Conservation (phyloP, 2,888 invertebrate species). For the Aporophyla nigra region DNA sequence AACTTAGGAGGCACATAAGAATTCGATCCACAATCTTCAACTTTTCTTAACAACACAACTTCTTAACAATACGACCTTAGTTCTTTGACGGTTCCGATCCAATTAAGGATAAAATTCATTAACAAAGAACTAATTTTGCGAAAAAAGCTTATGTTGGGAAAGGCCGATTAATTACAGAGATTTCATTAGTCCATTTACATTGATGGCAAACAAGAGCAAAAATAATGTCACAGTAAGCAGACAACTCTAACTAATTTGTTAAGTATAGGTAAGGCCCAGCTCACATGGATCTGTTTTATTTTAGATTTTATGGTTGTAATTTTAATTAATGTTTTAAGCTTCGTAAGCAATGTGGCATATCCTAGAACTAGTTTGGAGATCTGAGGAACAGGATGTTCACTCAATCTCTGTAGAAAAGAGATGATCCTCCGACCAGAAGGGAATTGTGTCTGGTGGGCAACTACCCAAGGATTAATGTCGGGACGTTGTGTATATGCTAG, state of each 20-base stretch:
- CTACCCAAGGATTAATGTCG: too few relatives aligned
- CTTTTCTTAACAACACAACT: background rate
- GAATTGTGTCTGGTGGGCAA: too few relatives aligned
- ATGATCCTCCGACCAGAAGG: too few relatives aligned
- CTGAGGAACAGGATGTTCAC: too few relatives aligned
- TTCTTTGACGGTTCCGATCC: slow-evolving; percentile 6
- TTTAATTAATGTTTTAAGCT: too few relatives aligned
- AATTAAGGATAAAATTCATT: slow-evolving; percentile 18
- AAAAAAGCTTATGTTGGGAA: slow-evolving; percentile 2
- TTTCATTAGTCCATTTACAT: slow-evolving; percentile 30
- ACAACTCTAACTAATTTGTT: background rate
- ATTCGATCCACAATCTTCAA: background rate
- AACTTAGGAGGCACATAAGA: background rate
- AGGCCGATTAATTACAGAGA: slow-evolving; percentile 29
- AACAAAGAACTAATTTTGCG: background rate
- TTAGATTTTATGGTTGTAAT: too few relatives aligned
- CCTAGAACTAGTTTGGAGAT: too few relatives aligned
- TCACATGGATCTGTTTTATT: too few relatives aligned
- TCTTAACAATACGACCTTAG: background rate
- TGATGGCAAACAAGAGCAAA: background rate
- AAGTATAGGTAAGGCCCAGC: background rate
- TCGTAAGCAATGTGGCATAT: background rate
- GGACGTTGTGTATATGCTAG: too few relatives aligned
- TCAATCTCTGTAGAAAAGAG: too few relatives aligned
- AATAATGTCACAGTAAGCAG: background rate